These are phyloP conservation scores for Drosophila truncata DNA, from an alignment of 1,140 invertebrate genomes.

Conservation along the genomic window DNA sequence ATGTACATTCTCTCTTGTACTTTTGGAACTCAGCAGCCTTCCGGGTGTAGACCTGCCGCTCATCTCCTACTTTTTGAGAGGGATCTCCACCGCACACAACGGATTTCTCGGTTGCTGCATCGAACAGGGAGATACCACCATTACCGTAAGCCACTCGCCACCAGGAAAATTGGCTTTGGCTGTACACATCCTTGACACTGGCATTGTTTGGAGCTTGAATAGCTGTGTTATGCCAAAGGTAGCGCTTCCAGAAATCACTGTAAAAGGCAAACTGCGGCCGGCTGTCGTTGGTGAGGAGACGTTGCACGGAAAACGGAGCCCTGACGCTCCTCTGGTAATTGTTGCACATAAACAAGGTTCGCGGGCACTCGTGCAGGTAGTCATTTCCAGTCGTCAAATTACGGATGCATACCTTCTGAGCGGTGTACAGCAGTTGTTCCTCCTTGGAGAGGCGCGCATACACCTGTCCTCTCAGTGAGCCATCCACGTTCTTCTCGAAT, in stretches of 20 bases:
- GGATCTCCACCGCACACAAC: conserved; percentile 68
- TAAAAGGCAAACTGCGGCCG: conserved; percentile 52
- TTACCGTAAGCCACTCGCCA: conserved; percentile 48
- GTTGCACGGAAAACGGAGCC: conserved; percentile 55
- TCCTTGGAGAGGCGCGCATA: conserved; percentile 45
- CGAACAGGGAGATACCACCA: conserved; percentile 50
- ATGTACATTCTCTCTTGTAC: conserved; percentile 60
- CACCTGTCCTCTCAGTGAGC: conserved; percentile 20
- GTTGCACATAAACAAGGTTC: conserved; percentile 69
- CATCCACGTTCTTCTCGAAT: conserved; percentile 41
- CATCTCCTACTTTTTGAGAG: conserved; percentile 38
- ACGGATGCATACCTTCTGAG: conserved; percentile 63
- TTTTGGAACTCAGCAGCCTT: conserved; percentile 28
- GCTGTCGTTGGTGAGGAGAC: conserved; percentile 30
- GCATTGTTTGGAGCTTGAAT: conserved; percentile 24
- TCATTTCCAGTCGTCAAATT: conserved; percentile 46
- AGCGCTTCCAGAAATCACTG: conserved; percentile 60
- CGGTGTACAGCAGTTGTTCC: conserved; percentile 55
- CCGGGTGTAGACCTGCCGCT: conserved; percentile 66
- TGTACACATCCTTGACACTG: conserved; percentile 67
- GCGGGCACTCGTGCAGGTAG: conserved; percentile 71
- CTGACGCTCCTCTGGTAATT: conserved; percentile 54
- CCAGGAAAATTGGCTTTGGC: conserved; percentile 31
- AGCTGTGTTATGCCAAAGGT: background rate
- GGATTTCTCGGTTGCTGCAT: conserved; percentile 33